Base-by-base conservation (phyloP, 1,140 invertebrate species). In the Tetramorium parvispinum region DNA sequence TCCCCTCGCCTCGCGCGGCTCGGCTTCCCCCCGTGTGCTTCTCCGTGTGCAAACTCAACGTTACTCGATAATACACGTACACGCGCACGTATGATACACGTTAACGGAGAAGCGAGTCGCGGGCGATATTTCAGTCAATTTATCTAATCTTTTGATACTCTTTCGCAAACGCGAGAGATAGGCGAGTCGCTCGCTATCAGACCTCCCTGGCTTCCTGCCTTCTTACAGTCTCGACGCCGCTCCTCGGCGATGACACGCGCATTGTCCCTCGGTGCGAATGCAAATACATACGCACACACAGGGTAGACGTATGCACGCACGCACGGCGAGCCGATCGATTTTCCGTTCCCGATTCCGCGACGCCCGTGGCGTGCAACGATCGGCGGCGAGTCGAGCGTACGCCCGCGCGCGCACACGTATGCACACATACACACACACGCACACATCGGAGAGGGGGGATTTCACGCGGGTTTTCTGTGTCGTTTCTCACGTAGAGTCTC, bases 281-380 rank as follows among this genome's bases (percentile, higher is more conserved):
- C 65, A 61, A 83, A 61, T 75, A 49, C 16, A n/a, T 18, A 43
- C 46, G 21, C 46, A 57, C 21, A 11, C 21, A 77, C 40, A 18
- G 32, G 32, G 32, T 32, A 32, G 32, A 32, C 3, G 32, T 21
- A 61, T 7, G 53, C 18, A 43, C 43, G 6, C 10, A 65, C 43
- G 53, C 27, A n/a, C 32, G 16, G 40, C 37, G 68, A 27, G 21
- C 8, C 79, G 79, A 83, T 83, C 79, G 79, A 83, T 83, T 83
- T 83, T 83, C 68, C 40, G 79, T 75, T 83, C 79, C n/a, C 79
- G 79, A 83, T 83, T 83, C 79, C 53, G 66, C 40, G 79, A 65
- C 65, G 79, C 37, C 51, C 79, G 68, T 55, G 53, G 24, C 68
- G 71, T 73, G 37, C 68, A 73, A 83, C 68, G 79, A 83, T 83